Conservation (phyloP, 2,888 invertebrate genomes). For the Bibio marci region DNA sequence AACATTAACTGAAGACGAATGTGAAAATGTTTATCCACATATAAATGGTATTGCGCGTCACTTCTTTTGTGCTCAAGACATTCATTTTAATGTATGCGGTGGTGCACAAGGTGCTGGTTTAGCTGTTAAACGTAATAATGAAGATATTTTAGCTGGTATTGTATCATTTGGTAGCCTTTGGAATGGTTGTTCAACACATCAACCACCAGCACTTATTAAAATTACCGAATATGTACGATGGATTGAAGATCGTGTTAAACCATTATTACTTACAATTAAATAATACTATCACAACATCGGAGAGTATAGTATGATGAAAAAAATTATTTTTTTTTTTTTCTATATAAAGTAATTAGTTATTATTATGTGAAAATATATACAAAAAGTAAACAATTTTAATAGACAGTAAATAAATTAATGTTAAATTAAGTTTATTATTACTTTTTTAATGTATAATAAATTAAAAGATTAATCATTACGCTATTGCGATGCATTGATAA, state of each 20-base stretch:
- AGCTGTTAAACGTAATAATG: not conserved
- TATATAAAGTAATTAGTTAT: too few relatives aligned
- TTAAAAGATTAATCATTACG: too few relatives aligned
- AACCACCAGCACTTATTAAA: conserved; percentile 1
- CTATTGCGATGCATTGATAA: too few relatives aligned
- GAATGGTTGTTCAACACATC: not conserved
- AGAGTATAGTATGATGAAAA: too few relatives aligned
- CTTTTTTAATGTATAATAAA: too few relatives aligned
- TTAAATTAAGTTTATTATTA: too few relatives aligned
- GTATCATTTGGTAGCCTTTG: conserved; percentile 4
- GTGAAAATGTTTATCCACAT: conserved; percentile 2
- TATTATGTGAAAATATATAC: too few relatives aligned
- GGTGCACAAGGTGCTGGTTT: conserved; percentile 4
- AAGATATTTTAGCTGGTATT: not conserved
- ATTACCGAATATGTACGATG: conserved; percentile 2
- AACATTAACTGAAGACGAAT: not conserved
- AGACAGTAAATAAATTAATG: too few relatives aligned
- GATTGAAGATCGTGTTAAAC: not conserved
- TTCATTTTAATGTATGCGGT: conserved; percentile 3
- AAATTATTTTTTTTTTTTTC: too few relatives aligned
- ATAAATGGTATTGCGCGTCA: not conserved
- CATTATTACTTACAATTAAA: too few relatives aligned
- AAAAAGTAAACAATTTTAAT: too few relatives aligned
- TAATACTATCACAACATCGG: too few relatives aligned
- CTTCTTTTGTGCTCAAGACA: conserved; percentile 1